Evolutionary conservation across 2,888 invertebrate genomes (phyloP).

Genomic region (Drosophila robusta): DNA sequence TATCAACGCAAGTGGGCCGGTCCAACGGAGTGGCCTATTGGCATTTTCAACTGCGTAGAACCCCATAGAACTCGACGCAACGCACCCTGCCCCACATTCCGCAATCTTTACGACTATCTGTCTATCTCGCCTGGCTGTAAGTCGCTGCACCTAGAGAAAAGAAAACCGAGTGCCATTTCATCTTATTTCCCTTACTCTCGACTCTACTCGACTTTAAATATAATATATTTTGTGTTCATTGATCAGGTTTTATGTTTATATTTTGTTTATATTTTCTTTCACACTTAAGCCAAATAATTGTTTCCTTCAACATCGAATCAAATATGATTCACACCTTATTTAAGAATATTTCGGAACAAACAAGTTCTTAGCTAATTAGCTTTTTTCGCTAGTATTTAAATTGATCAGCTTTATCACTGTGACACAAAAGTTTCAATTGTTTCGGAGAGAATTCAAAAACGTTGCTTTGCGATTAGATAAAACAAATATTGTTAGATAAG

Average conservation of each 20-base stretch:
- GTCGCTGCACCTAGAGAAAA: constrained; percentile 1
- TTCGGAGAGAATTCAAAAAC: not conserved
- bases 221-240: no score
- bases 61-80: constrained; percentile 2
- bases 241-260: no score
- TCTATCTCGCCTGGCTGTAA: constrained; percentile 3
- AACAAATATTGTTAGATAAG: no score
- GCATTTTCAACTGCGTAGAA: constrained; percentile 64
- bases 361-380: not conserved
- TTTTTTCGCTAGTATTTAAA: not conserved
- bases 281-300: not conserved
- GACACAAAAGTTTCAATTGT: not conserved
- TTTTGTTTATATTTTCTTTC: not conserved
- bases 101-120: constrained; percentile 35
- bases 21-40: constrained; percentile 16
- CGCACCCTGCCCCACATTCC: constrained; percentile 64
- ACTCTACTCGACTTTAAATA: no score
- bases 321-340: not conserved
- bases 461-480: no score
- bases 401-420: not conserved
- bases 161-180: no score
- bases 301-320: not conserved
- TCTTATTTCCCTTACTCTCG: no score
- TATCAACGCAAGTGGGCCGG: constrained; percentile 69
- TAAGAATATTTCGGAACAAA: not conserved